Evolutionary conservation across 2,113 vertebrate genomes (phyloP).

Genomic region (Lucifuga dentata): DNA sequence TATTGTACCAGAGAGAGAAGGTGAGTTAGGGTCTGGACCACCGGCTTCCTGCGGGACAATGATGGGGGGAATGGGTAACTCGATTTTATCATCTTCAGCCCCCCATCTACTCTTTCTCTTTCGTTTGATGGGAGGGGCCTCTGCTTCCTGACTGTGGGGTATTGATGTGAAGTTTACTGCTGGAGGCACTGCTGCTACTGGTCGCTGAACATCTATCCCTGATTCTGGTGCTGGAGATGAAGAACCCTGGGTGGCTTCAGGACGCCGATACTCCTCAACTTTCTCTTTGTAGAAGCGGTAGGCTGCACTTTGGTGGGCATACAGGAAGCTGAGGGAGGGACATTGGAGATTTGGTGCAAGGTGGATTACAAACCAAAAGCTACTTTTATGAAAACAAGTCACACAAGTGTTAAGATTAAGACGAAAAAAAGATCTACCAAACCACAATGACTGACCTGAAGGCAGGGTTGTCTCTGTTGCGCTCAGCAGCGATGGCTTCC

Average conservation of each 20-base stretch:
- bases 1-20: slow-evolving; percentile 75
- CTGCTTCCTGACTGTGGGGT: slow-evolving; percentile 8
- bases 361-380: background rate
- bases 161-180: slow-evolving; percentile 62
- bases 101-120: slow-evolving; percentile 98
- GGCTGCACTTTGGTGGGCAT: slow-evolving; percentile 88
- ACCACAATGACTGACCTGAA: slow-evolving; percentile 84
- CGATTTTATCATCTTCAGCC: slow-evolving; percentile 92
- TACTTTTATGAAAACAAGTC: background rate
- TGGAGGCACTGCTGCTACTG: slow-evolving; percentile 44
- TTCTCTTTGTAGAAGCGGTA: slow-evolving; percentile 90
- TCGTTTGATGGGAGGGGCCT: slow-evolving; percentile 81
- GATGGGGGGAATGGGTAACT: slow-evolving; percentile 80
- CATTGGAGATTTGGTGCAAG: background rate
- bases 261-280: slow-evolving; percentile 87
- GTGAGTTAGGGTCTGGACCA: slow-evolving; percentile 56
- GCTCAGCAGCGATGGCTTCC: slow-evolving; percentile 92
- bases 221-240: slow-evolving; percentile 18
- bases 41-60: slow-evolving; percentile 75
- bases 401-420: background rate
- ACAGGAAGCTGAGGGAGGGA: slow-evolving; percentile 87
- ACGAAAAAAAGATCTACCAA: background rate
- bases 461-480: slow-evolving; percentile 90
- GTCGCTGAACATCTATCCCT: slow-evolving; percentile 46
- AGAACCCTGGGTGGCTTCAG: slow-evolving; percentile 53